Percentiles rank a stretch among this genome's conserved stretches.
Conservation (phyloP, 2,888 invertebrate species). For the Acrobasis consociella region DNA sequence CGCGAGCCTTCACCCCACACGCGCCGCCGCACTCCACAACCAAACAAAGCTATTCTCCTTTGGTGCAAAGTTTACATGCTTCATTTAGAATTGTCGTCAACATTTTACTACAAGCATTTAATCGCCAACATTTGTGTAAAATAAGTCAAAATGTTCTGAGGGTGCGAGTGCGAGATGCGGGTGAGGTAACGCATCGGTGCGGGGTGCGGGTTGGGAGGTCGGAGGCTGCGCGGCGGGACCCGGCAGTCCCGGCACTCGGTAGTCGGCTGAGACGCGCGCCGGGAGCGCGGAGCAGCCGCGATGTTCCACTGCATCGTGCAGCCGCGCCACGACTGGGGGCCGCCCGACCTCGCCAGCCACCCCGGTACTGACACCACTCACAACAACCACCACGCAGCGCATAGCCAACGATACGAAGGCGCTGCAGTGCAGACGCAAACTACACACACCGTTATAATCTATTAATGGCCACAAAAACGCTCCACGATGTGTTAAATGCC, state of each 20-base stretch:
- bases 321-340: conserved; percentile 89
- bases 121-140: background rate
- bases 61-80: background rate
- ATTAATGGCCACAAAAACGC: conserved; percentile 42
- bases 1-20: background rate
- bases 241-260: conserved; percentile 31
- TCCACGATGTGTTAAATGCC: conserved; percentile 43
- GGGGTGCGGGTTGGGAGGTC: conserved; percentile 46
- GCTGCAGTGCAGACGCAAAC: background rate
- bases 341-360: conserved; percentile 87
- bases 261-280: conserved; percentile 39
- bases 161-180: conserved; percentile 32
- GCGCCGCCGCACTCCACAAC: background rate
- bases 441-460: conserved; percentile 37
- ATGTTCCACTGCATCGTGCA: conserved; percentile 94
- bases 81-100: background rate
- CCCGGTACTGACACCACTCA: conserved; percentile 83
- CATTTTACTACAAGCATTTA: background rate
- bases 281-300: conserved; percentile 38
- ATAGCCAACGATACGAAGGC: background rate
- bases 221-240: conserved; percentile 39
- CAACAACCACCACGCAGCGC: conserved; percentile 11
- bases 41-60: background rate
- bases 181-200: conserved; percentile 35
- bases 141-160: background rate